Conservation (phyloP, 1,140 invertebrate genomes). For the Heliconius hermathena region DNA sequence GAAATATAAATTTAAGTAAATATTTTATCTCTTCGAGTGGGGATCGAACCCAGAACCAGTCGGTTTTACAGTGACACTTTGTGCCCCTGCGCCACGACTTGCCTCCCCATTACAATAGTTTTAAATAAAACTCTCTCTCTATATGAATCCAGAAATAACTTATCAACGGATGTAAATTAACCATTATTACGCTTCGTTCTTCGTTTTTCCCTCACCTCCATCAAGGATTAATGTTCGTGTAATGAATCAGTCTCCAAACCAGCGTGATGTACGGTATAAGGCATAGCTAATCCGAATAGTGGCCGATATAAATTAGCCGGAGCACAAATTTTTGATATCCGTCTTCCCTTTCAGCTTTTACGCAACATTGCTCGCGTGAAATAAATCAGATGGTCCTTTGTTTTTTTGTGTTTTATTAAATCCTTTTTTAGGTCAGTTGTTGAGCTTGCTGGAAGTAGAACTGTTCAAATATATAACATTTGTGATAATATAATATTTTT, state of each 20-base stretch:
- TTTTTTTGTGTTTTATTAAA: neutral
- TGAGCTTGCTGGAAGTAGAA: neutral
- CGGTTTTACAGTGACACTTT: no score
- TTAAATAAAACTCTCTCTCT: neutral
- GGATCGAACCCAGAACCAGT: no score
- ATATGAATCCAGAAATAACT: neutral
- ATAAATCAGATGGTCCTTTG: neutral
- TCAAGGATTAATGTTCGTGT: slow-evolving; percentile 22
- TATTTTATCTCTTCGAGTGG: no score
- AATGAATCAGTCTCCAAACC: slow-evolving; percentile 18
- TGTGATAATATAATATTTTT: no score
- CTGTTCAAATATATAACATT: neutral
- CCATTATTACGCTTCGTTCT: slow-evolving; percentile 6
- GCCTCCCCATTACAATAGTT: no score
- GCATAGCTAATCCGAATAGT: slow-evolving; percentile 1
- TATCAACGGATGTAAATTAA: slow-evolving; percentile 20
- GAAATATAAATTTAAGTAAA: no score
- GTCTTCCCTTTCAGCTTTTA: slow-evolving; percentile 17
- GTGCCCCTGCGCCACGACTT: no score
- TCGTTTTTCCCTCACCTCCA: slow-evolving; percentile 23
- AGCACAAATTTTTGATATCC: slow-evolving; percentile 19
- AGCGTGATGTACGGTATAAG: slow-evolving; percentile 20
- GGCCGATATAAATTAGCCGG: slow-evolving; percentile 25
- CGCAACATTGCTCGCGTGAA: neutral
- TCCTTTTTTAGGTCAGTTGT: neutral